Conservation (phyloP, 2,113 vertebrate genomes). For the Aythya baeri region DNA sequence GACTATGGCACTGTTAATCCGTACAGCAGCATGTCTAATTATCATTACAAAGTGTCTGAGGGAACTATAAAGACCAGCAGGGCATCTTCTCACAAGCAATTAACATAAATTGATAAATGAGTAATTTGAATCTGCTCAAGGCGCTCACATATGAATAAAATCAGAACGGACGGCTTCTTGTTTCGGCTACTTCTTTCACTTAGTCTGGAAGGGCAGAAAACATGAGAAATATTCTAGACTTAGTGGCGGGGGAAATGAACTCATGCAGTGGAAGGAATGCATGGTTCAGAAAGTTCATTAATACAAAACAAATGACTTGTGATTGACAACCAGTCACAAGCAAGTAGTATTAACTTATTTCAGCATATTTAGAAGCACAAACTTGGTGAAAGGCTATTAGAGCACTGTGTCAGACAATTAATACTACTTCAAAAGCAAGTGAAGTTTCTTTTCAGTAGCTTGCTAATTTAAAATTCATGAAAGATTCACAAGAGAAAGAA, state of each 20-base stretch:
- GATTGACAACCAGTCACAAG: constrained; percentile 71
- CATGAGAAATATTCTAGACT: constrained; percentile 64
- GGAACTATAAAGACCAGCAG: constrained; percentile 86
- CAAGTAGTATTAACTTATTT: constrained; percentile 54
- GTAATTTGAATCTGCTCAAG: constrained; percentile 84
- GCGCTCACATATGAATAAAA: constrained; percentile 83
- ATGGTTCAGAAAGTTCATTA: constrained; percentile 71
- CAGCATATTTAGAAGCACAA: constrained; percentile 62
- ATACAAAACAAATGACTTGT: constrained; percentile 69
- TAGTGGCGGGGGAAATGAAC: constrained; percentile 49
- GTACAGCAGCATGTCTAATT: constrained; percentile 89
- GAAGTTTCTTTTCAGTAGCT: constrained; percentile 53
- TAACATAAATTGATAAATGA: constrained; percentile 93
- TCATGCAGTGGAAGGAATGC: constrained; percentile 64
- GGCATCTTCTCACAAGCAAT: constrained; percentile 91
- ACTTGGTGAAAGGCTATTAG: constrained; percentile 66
- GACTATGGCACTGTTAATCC: constrained; percentile 85
- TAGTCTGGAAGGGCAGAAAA: constrained; percentile 70
- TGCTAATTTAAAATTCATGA: constrained; percentile 73
- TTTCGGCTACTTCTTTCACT: constrained; percentile 73
- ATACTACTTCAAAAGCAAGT: constrained; percentile 60
- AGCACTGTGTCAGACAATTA: constrained; percentile 70
- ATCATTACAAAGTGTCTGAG: constrained; percentile 90
- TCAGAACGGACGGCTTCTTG: constrained; percentile 75
- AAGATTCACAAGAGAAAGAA: constrained; percentile 46